Evolutionary conservation across 2,888 invertebrate genomes (phyloP).

Genomic region (Yponomeuta malinellus): DNA sequence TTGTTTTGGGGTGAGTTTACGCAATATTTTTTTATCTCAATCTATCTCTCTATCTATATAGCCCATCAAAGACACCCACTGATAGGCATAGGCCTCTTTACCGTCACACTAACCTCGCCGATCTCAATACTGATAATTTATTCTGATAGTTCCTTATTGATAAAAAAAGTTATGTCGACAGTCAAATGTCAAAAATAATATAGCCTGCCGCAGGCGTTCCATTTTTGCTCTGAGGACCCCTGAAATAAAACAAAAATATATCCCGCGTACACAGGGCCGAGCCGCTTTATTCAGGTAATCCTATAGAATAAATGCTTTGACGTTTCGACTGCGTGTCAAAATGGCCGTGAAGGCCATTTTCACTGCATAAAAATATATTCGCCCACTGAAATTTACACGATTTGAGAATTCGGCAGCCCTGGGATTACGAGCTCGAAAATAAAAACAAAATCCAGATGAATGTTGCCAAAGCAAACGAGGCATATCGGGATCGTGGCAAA

Average conservation of each 20-base stretch:
- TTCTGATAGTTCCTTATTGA: too few species aligned
- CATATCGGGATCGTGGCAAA: too few species aligned
- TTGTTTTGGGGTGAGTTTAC: too few species aligned
- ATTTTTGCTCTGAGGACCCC: neutral
- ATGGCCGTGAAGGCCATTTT: neutral
- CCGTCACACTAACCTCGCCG: too few species aligned
- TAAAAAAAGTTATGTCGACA: too few species aligned
- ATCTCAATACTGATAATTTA: too few species aligned
- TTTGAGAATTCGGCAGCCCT: neutral
- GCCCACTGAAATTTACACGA: neutral
- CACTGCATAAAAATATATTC: neutral
- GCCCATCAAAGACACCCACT: too few species aligned
- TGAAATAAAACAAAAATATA: neutral
- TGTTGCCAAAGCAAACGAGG: too few species aligned
- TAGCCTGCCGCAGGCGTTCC: neutral
- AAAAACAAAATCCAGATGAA: neutral
- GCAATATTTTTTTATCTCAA: too few species aligned
- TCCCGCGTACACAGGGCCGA: neutral
- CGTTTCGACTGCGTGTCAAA: conserved; percentile 1
- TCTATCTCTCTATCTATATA: too few species aligned
- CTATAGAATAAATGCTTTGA: conserved; percentile 2
- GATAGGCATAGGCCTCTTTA: too few species aligned
- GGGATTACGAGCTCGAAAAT: neutral
- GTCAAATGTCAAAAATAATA: neutral
- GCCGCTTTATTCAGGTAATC: neutral